Evolutionary conservation across 2,888 invertebrate species (phyloP).

Genomic region (Eupithecia pulchellata): DNA sequence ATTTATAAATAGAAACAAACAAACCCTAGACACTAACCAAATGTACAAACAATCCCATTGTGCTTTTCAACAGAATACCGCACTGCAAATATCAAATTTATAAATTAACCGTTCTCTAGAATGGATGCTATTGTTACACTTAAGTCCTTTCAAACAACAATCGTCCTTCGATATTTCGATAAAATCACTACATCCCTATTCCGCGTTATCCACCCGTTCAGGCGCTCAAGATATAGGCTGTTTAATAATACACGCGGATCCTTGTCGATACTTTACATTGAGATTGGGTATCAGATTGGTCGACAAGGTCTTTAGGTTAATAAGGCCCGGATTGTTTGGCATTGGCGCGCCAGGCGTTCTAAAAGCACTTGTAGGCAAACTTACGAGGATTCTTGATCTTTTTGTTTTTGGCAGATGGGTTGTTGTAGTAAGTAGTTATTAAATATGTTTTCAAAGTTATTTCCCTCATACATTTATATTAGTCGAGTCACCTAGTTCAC

Average conservation of each 20-base stretch:
- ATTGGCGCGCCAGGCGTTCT: slow-evolving; percentile 7
- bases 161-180: background rate
- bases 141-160: background rate
- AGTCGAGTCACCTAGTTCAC: too few relatives aligned
- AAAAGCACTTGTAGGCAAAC: slow-evolving; percentile 5
- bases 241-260: slow-evolving; percentile 71
- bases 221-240: slow-evolving; percentile 68
- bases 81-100: background rate
- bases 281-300: slow-evolving; percentile 44
- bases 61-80: background rate
- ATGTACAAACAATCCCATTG: background rate
- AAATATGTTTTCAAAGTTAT: too few relatives aligned
- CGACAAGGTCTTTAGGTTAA: slow-evolving; percentile 35
- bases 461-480: too few relatives aligned
- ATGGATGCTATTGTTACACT: background rate
- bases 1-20: background rate
- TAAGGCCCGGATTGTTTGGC: slow-evolving; percentile 30
- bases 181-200: slow-evolving; percentile 27
- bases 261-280: slow-evolving; percentile 46
- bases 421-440: too few relatives aligned
- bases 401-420: background rate
- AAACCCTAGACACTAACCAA: background rate
- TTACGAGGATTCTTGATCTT: background rate
- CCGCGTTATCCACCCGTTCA: slow-evolving; percentile 69
- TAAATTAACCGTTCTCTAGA: background rate